Percentiles rank a stretch among this genome's conserved stretches.
Evolutionary conservation across 2,113 vertebrate species (phyloP).

Genomic region (Sterrhoptilus dennistouni): DNA sequence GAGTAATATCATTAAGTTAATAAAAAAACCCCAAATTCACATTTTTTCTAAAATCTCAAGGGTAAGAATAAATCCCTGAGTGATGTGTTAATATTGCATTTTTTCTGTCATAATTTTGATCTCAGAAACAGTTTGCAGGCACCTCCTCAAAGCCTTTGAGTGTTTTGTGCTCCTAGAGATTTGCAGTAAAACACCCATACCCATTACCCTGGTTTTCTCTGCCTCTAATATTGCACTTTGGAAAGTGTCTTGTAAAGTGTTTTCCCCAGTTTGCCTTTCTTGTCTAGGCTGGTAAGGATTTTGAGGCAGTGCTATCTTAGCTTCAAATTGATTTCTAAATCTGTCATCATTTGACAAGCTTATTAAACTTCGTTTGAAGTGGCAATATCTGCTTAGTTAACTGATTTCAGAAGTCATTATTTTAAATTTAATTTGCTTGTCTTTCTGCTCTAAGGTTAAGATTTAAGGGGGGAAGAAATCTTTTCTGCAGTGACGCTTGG

Average conservation of each 20-base stretch:
- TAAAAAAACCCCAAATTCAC: not conserved
- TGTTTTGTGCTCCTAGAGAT: not conserved
- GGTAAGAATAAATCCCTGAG: not conserved
- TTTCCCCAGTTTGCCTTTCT: not conserved
- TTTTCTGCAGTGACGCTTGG: not conserved
- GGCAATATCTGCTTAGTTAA: not conserved
- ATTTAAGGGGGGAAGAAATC: not conserved
- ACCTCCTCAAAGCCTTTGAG: not conserved
- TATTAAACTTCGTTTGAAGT: slow-evolving; percentile 17
- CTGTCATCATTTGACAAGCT: not conserved
- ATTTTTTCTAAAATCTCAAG: not conserved
- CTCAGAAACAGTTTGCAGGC: not conserved
- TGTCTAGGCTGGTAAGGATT: not conserved
- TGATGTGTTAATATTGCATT: not conserved
- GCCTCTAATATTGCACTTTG: not conserved
- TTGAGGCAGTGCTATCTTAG: not conserved
- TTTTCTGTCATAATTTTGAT: not conserved
- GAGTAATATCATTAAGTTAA: not conserved
- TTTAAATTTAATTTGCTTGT: not conserved
- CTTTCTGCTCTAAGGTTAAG: not conserved
- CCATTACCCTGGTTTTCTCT: not conserved
- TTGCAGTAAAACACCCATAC: not conserved
- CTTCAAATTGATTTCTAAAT: not conserved
- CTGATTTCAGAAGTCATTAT: not conserved
- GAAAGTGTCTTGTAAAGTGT: not conserved